These are phyloP conservation scores for Sebastes fasciatus DNA, from an alignment of 2,113 vertebrate genomes.

Conservation along the genomic window DNA sequence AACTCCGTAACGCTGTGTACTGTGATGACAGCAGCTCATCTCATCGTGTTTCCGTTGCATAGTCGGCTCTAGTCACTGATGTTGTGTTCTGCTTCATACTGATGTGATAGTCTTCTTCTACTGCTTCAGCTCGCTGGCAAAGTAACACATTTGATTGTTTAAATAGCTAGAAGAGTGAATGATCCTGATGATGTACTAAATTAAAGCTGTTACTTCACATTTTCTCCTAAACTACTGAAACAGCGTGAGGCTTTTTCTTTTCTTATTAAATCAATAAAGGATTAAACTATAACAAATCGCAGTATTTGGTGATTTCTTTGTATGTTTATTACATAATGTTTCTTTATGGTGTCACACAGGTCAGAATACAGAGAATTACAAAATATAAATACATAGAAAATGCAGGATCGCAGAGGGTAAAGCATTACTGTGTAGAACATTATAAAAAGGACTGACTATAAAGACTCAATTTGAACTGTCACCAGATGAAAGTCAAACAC, in stretches of 20 bases:
- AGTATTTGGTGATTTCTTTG: constrained; percentile 25
- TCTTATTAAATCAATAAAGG: background rate
- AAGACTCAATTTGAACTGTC: constrained; percentile 8
- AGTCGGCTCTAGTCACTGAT: background rate
- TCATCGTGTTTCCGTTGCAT: background rate
- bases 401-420: constrained; percentile 29
- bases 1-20: background rate
- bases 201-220: background rate
- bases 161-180: background rate
- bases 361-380: constrained; percentile 62
- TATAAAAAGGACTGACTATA: background rate
- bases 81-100: background rate
- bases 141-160: background rate
- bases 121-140: background rate
- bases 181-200: background rate
- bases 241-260: background rate
- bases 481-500: constrained; percentile 7
- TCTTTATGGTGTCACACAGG: constrained; percentile 50
- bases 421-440: constrained; percentile 12
- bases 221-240: background rate
- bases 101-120: background rate
- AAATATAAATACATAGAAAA: constrained; percentile 75
- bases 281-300: background rate
- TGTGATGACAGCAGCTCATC: background rate
- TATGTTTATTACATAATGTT: constrained; percentile 60